phyloP scores from a whole-genome alignment of 2,113 vertebrate species.

The Salvator merianae region DNA sequence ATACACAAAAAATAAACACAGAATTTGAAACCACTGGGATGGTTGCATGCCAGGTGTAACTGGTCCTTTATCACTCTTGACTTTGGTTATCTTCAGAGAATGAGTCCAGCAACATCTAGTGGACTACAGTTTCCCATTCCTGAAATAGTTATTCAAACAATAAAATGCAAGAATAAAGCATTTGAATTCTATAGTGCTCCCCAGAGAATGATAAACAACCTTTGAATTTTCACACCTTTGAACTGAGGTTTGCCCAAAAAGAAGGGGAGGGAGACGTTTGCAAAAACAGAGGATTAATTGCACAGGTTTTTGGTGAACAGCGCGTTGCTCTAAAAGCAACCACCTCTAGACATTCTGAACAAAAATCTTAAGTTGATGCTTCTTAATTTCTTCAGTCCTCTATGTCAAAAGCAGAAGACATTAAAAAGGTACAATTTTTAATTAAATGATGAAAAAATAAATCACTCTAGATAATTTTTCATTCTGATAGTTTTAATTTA shows the following conservation, averaged over 20 bases:
- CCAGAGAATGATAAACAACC: neutral
- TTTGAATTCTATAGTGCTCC: neutral
- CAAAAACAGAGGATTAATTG: no score
- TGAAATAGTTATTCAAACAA: neutral
- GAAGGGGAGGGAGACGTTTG: no score
- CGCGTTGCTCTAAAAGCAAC: neutral
- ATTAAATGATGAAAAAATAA: conserved; percentile 17
- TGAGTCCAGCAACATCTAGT: neutral
- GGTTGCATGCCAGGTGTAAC: no score
- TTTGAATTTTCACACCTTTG: neutral
- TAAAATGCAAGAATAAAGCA: neutral
- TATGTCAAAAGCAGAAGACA: conserved; percentile 15
- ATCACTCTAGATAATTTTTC: neutral
- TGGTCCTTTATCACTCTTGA: no score
- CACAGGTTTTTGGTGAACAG: neutral
- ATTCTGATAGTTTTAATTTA: conserved; percentile 30
- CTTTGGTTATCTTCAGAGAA: no score
- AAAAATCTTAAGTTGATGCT: neutral
- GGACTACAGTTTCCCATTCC: neutral
- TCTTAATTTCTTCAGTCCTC: neutral
- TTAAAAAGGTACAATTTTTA: neutral
- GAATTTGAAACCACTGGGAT: no score
- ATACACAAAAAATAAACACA: no score
- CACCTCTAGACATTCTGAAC: no score
- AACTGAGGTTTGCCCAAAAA: neutral